These are phyloP conservation scores for Xiphophorus birchmanni DNA, from an alignment of 2,797 vertebrate genomes.

Conservation along the genomic window DNA sequence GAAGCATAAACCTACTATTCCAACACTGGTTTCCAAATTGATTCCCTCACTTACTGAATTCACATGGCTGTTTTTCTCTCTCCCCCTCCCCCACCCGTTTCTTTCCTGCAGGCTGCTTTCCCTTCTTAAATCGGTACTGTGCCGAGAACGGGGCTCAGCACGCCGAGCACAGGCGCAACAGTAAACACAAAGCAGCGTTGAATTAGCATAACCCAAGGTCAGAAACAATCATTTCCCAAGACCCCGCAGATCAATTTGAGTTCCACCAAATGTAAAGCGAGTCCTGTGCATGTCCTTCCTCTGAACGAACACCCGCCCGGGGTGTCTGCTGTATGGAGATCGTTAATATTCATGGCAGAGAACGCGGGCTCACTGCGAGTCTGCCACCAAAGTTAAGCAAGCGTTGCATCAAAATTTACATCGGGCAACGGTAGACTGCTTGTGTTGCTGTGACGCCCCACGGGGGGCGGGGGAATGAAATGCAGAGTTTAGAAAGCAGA, in stretches of 20 bases:
- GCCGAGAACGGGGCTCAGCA: constrained; percentile 16
- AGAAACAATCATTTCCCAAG: constrained; percentile 53
- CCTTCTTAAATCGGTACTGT: constrained; percentile 26
- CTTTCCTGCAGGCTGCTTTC: constrained; percentile 31
- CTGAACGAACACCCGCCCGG: constrained; percentile 36
- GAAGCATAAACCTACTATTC: constrained; percentile 54
- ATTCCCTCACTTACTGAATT: constrained; percentile 59
- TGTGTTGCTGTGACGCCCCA: constrained; percentile 46
- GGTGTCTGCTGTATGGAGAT: constrained; percentile 47
- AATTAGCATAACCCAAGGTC: constrained; percentile 72
- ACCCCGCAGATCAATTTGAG: constrained; percentile 53
- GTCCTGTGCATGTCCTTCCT: constrained; percentile 41
- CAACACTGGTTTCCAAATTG: constrained; percentile 64
- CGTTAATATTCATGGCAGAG: constrained; percentile 70
- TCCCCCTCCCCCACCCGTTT: not conserved
- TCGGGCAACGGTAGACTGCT: constrained; percentile 42
- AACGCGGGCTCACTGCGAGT: constrained; percentile 26
- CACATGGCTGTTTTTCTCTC: constrained; percentile 31
- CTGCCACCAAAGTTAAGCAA: constrained; percentile 56
- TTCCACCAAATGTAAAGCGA: constrained; percentile 46
- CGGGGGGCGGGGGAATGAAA: constrained; percentile 27
- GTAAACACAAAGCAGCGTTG: constrained; percentile 60
- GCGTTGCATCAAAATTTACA: constrained; percentile 62
- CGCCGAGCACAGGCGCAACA: constrained; percentile 25
- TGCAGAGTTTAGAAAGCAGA: constrained; percentile 40